These are phyloP conservation scores for Cyprinodon diabolis DNA, from an alignment of 2,797 vertebrate species.

Conservation along the genomic window DNA sequence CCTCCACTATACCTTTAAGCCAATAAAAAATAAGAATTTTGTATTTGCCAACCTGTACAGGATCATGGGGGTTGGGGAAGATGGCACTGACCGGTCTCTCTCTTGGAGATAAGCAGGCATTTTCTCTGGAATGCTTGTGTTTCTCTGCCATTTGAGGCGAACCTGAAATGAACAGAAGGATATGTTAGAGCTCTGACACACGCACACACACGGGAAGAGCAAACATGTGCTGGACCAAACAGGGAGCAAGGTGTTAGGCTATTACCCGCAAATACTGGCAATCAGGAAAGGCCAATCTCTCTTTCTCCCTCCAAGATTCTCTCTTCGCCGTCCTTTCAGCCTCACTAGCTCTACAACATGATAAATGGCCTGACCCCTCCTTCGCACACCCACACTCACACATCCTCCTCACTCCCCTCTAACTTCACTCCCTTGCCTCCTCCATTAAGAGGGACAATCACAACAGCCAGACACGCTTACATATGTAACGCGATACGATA, in stretches of 20 bases:
- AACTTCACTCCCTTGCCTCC: constrained; percentile 16
- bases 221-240: constrained; percentile 46
- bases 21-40: not conserved
- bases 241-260: constrained; percentile 61
- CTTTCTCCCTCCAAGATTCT: constrained; percentile 48
- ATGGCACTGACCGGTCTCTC: constrained; percentile 96
- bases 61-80: constrained; percentile 89
- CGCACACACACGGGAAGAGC: constrained; percentile 9
- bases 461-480: constrained; percentile 26
- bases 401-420: constrained; percentile 15
- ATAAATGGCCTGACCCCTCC: constrained; percentile 62
- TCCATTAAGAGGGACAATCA: constrained; percentile 39
- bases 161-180: constrained; percentile 77
- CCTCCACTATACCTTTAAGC: too few relatives aligned
- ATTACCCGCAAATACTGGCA: constrained; percentile 70
- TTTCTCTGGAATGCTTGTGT: constrained; percentile 98
- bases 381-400: constrained; percentile 9
- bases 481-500: constrained; percentile 15
- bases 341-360: constrained; percentile 65
- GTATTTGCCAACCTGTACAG: constrained; percentile 85
- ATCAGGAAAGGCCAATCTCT: constrained; percentile 71
- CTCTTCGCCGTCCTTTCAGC: constrained; percentile 53
- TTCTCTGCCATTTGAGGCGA: constrained; percentile 97
- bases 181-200: constrained; percentile 27
- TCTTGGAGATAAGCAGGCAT: constrained; percentile 92